Base-by-base conservation (phyloP, 2,888 invertebrate genomes). In the Hemithea aestivaria region DNA sequence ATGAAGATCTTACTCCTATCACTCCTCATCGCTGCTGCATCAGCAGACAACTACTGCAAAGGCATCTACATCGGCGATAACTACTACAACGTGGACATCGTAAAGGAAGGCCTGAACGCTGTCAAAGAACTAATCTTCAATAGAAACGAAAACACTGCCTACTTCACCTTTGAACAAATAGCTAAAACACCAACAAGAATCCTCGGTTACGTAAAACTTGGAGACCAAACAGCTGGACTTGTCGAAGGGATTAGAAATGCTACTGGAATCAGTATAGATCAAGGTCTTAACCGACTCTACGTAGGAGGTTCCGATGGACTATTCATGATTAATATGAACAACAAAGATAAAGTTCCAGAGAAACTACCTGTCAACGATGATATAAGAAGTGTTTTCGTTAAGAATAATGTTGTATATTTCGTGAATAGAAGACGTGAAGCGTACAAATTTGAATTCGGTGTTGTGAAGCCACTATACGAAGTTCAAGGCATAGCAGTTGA, bases 201-300 rank as follows among this genome's bases (percentile, higher is more conserved):
- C 0, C 37, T 82, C 0, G 85, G 68, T 0, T 81, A 70, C 28
- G 37, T 78, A 0, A 71, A 81, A 26, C 27, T 79, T 7, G 53
- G 66, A 6, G 73, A 67, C 0, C 44, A 58, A 31, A 53, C 57
- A 10, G 54, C 66, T 0, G 75, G 73, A 0, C 35, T 75, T 0
- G 66, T 84, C 1, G 64, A 73, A 0, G 78, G 78, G 0, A 59
- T 85, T 1, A 56, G 69, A 51, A 84, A 85, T n/a, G 82, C 83
- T 0, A 70, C 77, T 3, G 72, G 73, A 0, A 47, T 85, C 1
- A 65, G 83, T 0, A 57, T 84, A 1, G 85, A 85, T 33, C 72
- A 73, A 5, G 56, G 42, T 1, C 55, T 64, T 2, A 77, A 79
- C 21, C 69, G 66, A 48, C 55, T 84, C 0, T 85, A 77, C 36